phyloP scores from a whole-genome alignment of 2,113 vertebrate species.

The Rhabdomys dilectus region DNA sequence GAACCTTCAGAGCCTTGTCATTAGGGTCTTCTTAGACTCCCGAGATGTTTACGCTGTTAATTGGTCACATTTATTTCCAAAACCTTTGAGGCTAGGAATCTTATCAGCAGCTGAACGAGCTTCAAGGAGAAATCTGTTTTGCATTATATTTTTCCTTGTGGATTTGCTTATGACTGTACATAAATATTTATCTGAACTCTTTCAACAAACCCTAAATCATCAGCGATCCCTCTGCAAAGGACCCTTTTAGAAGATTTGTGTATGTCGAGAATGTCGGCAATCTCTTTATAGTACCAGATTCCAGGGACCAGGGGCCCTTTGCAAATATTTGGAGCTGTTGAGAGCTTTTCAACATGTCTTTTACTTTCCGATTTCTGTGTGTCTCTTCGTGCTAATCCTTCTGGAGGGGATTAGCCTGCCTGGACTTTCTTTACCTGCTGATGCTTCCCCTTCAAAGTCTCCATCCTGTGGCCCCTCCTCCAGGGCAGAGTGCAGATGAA shows the following conservation, averaged over 20 bases:
- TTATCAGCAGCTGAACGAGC: slow-evolving; percentile 72
- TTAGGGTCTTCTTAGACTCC: slow-evolving; percentile 26
- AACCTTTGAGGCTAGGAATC: slow-evolving; percentile 72
- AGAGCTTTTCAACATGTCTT: slow-evolving; percentile 71
- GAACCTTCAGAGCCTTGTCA: slow-evolving; percentile 5
- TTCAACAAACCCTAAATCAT: slow-evolving; percentile 77
- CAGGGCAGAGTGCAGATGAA: neutral
- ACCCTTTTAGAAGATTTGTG: slow-evolving; percentile 69
- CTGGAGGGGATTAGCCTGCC: neutral
- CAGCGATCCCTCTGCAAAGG: slow-evolving; percentile 69
- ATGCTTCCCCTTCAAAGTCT: neutral
- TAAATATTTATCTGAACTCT: slow-evolving; percentile 81
- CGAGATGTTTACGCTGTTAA: slow-evolving; percentile 60
- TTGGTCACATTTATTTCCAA: slow-evolving; percentile 74
- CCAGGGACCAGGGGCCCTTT: slow-evolving; percentile 43
- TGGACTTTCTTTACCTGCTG: slow-evolving; percentile 32
- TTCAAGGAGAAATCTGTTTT: slow-evolving; percentile 74
- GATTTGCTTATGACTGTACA: slow-evolving; percentile 76
- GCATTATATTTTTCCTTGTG: slow-evolving; percentile 77
- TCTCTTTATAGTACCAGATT: slow-evolving; percentile 67
- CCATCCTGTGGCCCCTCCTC: neutral
- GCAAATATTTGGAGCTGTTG: slow-evolving; percentile 62
- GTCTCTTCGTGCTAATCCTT: slow-evolving; percentile 37
- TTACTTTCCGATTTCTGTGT: slow-evolving; percentile 48
- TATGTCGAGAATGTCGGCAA: slow-evolving; percentile 70